Base-by-base conservation (phyloP, 2,113 vertebrate genomes). In the Leptobrachium leishanense region DNA sequence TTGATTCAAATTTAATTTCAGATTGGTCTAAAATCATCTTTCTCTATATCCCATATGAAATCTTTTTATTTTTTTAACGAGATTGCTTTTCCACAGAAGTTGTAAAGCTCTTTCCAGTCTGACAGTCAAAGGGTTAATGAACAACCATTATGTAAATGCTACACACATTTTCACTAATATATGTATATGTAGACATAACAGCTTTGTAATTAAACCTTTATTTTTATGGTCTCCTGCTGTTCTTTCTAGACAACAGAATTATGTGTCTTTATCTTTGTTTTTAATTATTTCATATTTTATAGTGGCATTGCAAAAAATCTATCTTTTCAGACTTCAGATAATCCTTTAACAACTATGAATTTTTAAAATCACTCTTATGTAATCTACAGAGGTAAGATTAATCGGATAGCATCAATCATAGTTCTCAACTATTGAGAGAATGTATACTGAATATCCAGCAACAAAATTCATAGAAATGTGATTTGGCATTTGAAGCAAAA, bases 1-100 rank as follows among this genome's bases (percentile, higher is more conserved):
- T 74, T 80, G 77, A 80, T 80, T 80, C 59, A 80, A 80, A 80
- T 74, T 80, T 80, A 42, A 80, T 80, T 80, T 80, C 64, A 80
- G 42, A 68, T 74, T 53, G 13, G 20, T 74, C 64, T 71, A 74
- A 80, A 80, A 80, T 80, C 31, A 6, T 46, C 64, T 41, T 74
- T 68, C 71, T 74, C 40, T 39, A 31, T 11, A 42, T 73, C 78
- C 68, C 78, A 72, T 62, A 80, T 68, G 71, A 80, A 20, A 1
- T 72, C 11, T 43, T 43, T 70, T 71, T 70, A 64, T 43, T 42
- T 41, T 68, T 40, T 43, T 44, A 62, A 43, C 41, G 43, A 67
- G 53, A 72, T 72, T 65, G 50, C 54, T 68, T 68, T 66, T 42
- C 13, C 20, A 74, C 15, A 40, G 15, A 9, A 54, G 43, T 41